Base-by-base conservation (phyloP, 2,113 vertebrate species). In the Loxodonta africana region DNA sequence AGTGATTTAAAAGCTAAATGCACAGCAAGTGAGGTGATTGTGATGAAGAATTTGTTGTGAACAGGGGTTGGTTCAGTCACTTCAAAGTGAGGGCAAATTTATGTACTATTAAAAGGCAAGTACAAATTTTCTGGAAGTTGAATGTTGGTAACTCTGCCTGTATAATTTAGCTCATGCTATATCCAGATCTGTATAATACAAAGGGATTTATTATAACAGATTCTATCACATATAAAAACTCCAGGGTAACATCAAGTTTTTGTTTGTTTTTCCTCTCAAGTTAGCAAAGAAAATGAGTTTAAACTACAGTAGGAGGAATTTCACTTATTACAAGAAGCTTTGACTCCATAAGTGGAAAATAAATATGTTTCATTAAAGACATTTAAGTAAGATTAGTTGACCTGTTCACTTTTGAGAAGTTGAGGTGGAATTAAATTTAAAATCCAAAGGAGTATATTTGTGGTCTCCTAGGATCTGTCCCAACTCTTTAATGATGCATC, bases 401-500 rank as follows among this genome's bases (percentile, higher is more conserved):
- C 53, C 41, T 33, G 14, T 69, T 97, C 46, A 76, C 30, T 53
- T 60, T 92, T 87, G 74, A 90, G 30, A 94, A 84, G 65, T 88
- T 90, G 37, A 51, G 8, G 8, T 95, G 86, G 92, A 94, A 88
- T 95, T 96, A 94, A 86, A 92, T 63, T 28, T 94, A 92, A 97
- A 97, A 88, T 69, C 46, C 76, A 95, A 94, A 96, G 81, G 88
- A 90, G 95, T 92, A 65, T 21, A 41, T 89, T 90, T 53, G 30
- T 91, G 9, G 26, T 93, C 94, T 93, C 94, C 73, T n/a, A 95
- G 91, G 73, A 96, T 93, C 80, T 95, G 90, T 82, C 73, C 95
- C 21, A 88, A 76, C 92, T 96, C 30, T 97, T 88, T 97, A 95
- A 94, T 85, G 92, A 85, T 88, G n/a, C 73, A 74, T 85, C 92